phyloP scores from a whole-genome alignment of 2,888 invertebrate genomes.

The Caenorhabditis macrosperma region DNA sequence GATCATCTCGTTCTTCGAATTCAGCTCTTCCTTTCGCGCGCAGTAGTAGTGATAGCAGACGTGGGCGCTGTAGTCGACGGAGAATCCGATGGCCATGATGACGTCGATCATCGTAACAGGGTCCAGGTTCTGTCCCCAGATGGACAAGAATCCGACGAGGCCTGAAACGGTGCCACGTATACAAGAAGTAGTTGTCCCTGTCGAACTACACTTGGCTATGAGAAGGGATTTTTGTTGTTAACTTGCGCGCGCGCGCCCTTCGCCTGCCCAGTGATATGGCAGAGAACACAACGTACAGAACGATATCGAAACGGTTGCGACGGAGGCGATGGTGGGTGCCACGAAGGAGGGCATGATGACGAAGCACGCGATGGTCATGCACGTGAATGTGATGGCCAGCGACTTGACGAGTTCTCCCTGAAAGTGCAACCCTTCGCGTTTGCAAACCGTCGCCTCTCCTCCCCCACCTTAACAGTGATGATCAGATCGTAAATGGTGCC shows the following conservation, averaged over 20 bases:
- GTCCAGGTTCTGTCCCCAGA: constrained; percentile 75
- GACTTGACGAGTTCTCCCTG: constrained; percentile 76
- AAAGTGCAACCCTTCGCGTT: constrained; percentile 1
- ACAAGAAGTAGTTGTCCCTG: no score
- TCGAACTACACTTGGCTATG: no score
- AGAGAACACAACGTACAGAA: constrained; percentile 65
- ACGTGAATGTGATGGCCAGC: constrained; percentile 72
- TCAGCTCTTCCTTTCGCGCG: constrained; percentile 22
- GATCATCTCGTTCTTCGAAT: constrained; percentile 58
- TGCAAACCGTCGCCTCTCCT: constrained; percentile 3
- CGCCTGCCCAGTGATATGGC: no score
- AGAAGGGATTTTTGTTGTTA: no score
- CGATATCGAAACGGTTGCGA: constrained; percentile 75
- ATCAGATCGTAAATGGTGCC: constrained; percentile 78
- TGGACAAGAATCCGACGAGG: constrained; percentile 72
- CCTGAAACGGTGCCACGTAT: no score
- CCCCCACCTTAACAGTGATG: constrained; percentile 72
- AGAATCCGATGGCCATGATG: constrained; percentile 87
- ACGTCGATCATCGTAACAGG: constrained; percentile 77
- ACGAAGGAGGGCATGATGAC: constrained; percentile 72
- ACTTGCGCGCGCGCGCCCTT: no score
- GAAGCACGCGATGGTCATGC: constrained; percentile 77
- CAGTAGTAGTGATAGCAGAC: constrained; percentile 90
- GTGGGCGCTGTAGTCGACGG: constrained; percentile 93
- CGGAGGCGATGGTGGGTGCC: constrained; percentile 70